Percentiles rank a stretch among this genome's conserved stretches.
These are phyloP conservation scores for Andrena camellia DNA, from an alignment of 2,888 invertebrate genomes.

Conservation along the genomic window DNA sequence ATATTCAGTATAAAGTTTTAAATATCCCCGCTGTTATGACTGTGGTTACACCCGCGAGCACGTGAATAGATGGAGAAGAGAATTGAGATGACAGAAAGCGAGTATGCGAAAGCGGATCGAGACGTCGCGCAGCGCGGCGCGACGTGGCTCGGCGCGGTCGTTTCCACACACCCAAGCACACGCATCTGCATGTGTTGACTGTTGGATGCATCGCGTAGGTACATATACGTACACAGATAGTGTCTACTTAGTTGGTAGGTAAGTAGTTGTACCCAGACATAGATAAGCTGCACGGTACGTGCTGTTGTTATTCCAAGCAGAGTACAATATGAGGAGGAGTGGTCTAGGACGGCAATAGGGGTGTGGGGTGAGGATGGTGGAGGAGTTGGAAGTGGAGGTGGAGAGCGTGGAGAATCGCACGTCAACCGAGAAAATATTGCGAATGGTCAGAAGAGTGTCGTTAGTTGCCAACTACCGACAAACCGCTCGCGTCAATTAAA, in stretches of 20 bases:
- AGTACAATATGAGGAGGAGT: too few relatives aligned
- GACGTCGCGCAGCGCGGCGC: background rate
- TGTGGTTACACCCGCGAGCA: background rate
- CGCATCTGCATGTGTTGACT: background rate
- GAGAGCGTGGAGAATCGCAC: background rate
- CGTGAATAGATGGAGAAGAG: background rate
- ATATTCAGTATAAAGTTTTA: too few relatives aligned
- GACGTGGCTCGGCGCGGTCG: too few relatives aligned
- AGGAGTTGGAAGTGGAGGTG: background rate
- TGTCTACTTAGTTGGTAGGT: too few relatives aligned
- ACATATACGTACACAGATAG: background rate
- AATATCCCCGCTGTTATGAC: too few relatives aligned
- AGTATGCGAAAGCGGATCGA: background rate
- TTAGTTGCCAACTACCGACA: constrained; percentile 21
- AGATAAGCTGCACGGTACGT: background rate
- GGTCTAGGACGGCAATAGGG: too few relatives aligned
- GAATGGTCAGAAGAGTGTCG: constrained; percentile 28
- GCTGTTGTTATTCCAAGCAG: constrained; percentile 11
- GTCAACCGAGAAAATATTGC: constrained; percentile 44
- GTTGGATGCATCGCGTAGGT: background rate
- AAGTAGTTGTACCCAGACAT: background rate
- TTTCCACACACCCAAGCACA: background rate
- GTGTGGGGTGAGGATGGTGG: background rate
- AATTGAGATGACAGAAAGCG: background rate
- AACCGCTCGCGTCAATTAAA: constrained; percentile 19